Base-by-base conservation (phyloP, 1,140 invertebrate species). In the Tetragonula clypearis region DNA sequence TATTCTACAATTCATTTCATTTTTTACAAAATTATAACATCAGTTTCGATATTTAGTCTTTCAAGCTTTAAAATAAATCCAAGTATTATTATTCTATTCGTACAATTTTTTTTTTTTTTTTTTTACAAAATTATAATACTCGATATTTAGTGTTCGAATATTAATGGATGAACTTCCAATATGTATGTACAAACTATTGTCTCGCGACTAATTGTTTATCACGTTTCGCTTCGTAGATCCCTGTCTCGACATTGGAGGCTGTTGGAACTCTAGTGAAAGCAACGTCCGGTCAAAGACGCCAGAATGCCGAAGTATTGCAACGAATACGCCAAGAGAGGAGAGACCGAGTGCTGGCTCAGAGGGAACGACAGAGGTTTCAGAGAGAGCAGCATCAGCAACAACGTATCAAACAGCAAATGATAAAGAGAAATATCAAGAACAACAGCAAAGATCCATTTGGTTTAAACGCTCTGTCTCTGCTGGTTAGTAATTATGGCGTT, bases 181-280 rank as follows among this genome's bases (percentile, higher is more conserved):
- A 8, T 41, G 41, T 8, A 49, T 49, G 8, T 49, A 49, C 41
- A 49, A 8, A 49, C 41, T 49, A 0, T 8, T 49, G 41, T 49
- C 41, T 49, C 41, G 8, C 41, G 41, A 49, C 41, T 49, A 49
- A 49, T 49, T 49, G 0, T 49, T 49, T 49, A 49, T 49, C 41
- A 0, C 60, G 6, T 12, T n/a, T 23, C 6, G 0, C 26, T 26
- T 11, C 26, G 26, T 66, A 94, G 93, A 93, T 93, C 49, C 93
- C 93, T 0, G 49, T 93, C 14, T 86, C 91, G 71, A 94, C 92
- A 14, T 81, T 93, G 5, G 88, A 94, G 74, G 91, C 94, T 12
- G 91, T 93, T 1, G 88, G 88, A 5, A 79, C 86, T 15, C 84
- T 94, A 0, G 87, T 94, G 0, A 94, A 93, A 84, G 55, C 83